Evolutionary conservation across 1,140 invertebrate genomes (phyloP).

Genomic region (Aplysia californica): DNA sequence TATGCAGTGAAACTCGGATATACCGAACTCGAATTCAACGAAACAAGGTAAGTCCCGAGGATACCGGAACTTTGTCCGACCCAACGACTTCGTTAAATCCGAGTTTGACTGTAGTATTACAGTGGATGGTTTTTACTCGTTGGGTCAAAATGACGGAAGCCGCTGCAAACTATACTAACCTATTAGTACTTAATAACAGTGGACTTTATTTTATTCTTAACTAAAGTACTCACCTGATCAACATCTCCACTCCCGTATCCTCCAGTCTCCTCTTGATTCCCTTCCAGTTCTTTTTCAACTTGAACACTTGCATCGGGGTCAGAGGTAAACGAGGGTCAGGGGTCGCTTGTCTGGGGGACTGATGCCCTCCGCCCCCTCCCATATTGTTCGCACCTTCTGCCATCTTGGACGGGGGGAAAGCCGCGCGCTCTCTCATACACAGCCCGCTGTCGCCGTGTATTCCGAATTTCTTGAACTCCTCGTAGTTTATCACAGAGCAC

Average conservation of each 20-base stretch:
- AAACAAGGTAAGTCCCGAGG: too few species aligned
- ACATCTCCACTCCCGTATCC: constrained; percentile 62
- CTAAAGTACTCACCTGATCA: constrained; percentile 60
- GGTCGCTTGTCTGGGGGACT: constrained; percentile 51
- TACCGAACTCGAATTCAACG: too few species aligned
- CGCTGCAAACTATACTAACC: too few species aligned
- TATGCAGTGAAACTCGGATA: too few species aligned
- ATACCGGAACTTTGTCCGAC: too few species aligned
- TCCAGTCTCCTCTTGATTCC: constrained; percentile 62
- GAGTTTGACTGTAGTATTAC: too few species aligned
- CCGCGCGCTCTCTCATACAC: neutral
- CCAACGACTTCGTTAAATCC: too few species aligned
- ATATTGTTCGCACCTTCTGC: constrained; percentile 28
- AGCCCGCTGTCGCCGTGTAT: neutral
- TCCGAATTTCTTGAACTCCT: neutral
- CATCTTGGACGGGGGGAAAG: constrained; percentile 13
- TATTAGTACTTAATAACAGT: too few species aligned
- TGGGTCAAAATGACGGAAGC: too few species aligned
- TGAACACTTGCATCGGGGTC: constrained; percentile 60
- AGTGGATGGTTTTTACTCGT: too few species aligned
- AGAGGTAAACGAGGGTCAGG: constrained; percentile 58
- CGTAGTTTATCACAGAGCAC: neutral
- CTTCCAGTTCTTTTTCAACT: constrained; percentile 65
- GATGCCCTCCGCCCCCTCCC: constrained; percentile 45
- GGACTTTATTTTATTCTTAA: too few species aligned